Conservation (phyloP, 1,140 invertebrate genomes). For the Polypedilum vanderplanki region DNA sequence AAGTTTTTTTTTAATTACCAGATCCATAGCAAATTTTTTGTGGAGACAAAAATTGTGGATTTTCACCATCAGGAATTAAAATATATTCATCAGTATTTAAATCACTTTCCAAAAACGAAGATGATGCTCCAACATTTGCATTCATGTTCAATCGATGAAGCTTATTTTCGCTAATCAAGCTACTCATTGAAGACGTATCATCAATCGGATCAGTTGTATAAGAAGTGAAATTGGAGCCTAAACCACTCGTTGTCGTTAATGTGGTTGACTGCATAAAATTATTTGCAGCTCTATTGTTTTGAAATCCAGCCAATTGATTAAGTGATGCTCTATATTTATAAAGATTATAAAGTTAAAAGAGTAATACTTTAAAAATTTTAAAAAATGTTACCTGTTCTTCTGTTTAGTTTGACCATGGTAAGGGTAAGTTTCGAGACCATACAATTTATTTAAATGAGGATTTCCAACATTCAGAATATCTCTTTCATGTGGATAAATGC, state of each 20-base stretch:
- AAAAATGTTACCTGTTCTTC: conserved; percentile 27
- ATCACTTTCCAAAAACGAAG: conserved; percentile 43
- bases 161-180: conserved; percentile 54
- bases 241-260: conserved; percentile 44
- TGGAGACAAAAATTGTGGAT: background rate
- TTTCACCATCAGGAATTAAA: conserved; percentile 29
- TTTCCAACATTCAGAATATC: conserved; percentile 48
- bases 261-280: conserved; percentile 39
- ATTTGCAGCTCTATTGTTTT: conserved; percentile 35
- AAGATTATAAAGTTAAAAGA: conserved; percentile 43
- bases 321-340: conserved; percentile 51
- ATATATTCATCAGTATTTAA: conserved; percentile 47
- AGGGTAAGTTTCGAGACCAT: conserved; percentile 84
- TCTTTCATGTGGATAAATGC: conserved; percentile 39
- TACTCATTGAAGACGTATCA: conserved; percentile 34
- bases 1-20: background rate
- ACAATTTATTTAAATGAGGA: conserved; percentile 51
- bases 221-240: conserved; percentile 46
- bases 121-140: conserved; percentile 42
- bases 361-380: too few species aligned
- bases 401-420: conserved; percentile 81
- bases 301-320: conserved; percentile 54
- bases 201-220: conserved; percentile 39
- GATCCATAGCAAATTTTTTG: background rate
- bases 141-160: conserved; percentile 23